phyloP scores from a whole-genome alignment of 2,888 invertebrate genomes.

The Ophioninae sp. region DNA sequence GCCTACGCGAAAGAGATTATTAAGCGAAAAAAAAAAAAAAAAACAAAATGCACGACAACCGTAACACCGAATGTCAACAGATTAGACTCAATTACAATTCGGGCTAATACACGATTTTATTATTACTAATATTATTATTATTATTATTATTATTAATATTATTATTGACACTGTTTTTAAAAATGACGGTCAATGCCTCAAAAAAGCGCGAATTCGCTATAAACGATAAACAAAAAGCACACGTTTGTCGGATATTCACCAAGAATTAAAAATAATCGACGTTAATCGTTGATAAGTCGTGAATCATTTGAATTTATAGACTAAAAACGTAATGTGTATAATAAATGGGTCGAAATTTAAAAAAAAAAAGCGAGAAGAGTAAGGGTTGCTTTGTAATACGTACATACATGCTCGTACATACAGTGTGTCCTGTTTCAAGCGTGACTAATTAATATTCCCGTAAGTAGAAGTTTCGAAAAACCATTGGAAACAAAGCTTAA shows the following conservation, averaged over 20 bases:
- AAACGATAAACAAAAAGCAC: slow-evolving; percentile 43
- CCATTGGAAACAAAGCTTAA: background rate
- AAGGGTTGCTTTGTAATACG: slow-evolving; percentile 54
- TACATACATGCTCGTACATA: slow-evolving; percentile 33
- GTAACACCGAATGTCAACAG: background rate
- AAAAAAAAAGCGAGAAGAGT: slow-evolving; percentile 10
- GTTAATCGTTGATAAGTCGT: slow-evolving; percentile 58
- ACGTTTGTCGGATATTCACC: slow-evolving; percentile 54
- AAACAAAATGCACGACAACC: background rate
- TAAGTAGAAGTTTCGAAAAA: background rate
- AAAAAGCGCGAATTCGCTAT: slow-evolving; percentile 39
- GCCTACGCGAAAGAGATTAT: slow-evolving; percentile 49
- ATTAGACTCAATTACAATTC: slow-evolving; percentile 35
- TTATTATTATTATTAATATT: background rate
- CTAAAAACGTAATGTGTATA: slow-evolving; percentile 53
- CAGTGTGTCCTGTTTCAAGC: background rate
- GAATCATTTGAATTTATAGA: slow-evolving; percentile 57
- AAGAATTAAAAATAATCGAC: slow-evolving; percentile 53
- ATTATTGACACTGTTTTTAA: slow-evolving; percentile 14
- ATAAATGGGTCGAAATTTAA: slow-evolving; percentile 37
- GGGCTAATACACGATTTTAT: slow-evolving; percentile 28
- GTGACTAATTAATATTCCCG: background rate
- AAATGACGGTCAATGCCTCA: slow-evolving; percentile 38
- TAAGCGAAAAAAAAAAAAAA: slow-evolving; percentile 9
- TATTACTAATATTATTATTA: slow-evolving; percentile 4